phyloP scores from a whole-genome alignment of 2,888 invertebrate species.

The Bombylius major region DNA sequence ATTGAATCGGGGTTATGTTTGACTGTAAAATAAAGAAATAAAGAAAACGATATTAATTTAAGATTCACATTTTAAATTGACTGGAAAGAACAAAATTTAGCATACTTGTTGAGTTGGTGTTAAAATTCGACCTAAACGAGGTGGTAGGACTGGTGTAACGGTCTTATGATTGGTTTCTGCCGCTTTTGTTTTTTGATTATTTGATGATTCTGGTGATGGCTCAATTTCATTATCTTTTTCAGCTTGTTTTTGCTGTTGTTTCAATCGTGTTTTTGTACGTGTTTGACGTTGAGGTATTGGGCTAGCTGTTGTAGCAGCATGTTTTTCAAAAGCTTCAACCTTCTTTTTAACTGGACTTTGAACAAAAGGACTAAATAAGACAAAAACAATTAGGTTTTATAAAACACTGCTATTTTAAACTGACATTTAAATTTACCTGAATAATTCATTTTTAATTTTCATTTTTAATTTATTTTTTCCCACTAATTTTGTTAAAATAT shows the following conservation, averaged over 20 bases:
- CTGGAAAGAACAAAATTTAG: too few relatives aligned
- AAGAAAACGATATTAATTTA: too few relatives aligned
- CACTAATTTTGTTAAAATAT: not conserved
- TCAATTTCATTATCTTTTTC: not conserved
- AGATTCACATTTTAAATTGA: too few relatives aligned
- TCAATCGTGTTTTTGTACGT: slow-evolving; percentile 14
- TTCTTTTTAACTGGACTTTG: slow-evolving; percentile 48
- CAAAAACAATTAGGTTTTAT: not conserved
- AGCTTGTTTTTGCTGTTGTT: slow-evolving; percentile 21
- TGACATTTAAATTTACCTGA: slow-evolving; percentile 24
- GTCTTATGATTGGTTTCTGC: too few relatives aligned
- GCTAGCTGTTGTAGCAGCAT: slow-evolving; percentile 19
- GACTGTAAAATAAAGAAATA: not conserved
- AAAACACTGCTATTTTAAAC: not conserved
- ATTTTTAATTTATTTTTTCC: slow-evolving; percentile 5
- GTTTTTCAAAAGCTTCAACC: slow-evolving; percentile 47
- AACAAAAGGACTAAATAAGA: slow-evolving; percentile 42
- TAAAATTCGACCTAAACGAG: not conserved
- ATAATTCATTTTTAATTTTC: slow-evolving; percentile 30
- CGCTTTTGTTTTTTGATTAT: too few relatives aligned
- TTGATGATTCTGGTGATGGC: not conserved
- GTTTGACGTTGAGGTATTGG: slow-evolving; percentile 14
- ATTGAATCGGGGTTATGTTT: not conserved
- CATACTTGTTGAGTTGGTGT: not conserved
- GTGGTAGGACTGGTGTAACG: not conserved